Conservation (phyloP, 2,113 vertebrate genomes). For the Cyanocitta stelleri region DNA sequence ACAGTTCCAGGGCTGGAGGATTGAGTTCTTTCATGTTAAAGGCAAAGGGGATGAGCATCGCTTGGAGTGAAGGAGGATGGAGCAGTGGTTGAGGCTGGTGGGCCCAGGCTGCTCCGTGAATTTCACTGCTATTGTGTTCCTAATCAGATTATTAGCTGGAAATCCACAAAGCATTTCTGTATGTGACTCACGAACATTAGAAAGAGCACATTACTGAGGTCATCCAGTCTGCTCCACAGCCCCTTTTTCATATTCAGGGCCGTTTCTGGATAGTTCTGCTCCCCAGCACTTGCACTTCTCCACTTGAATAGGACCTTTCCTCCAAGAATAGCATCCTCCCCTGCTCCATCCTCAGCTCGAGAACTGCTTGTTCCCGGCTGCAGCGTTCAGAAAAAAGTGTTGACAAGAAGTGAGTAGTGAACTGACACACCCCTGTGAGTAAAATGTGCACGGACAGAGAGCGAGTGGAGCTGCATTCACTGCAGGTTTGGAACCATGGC, state of each 20-base stretch:
- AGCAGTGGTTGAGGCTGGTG: not conserved
- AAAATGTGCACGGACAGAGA: not conserved
- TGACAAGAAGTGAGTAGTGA: slow-evolving; percentile 4
- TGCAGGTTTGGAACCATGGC: fast-evolving
- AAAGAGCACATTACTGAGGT: slow-evolving; percentile 37
- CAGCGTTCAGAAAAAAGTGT: not conserved
- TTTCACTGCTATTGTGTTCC: slow-evolving; percentile 23
- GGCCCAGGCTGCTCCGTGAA: not conserved
- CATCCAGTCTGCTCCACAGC: not conserved
- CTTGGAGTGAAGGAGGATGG: not conserved
- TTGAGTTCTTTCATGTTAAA: not conserved
- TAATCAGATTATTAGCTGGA: slow-evolving; percentile 31
- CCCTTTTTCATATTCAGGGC: not conserved
- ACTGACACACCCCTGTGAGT: slow-evolving; percentile 9
- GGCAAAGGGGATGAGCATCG: not conserved
- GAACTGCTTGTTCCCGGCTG: slow-evolving; percentile 52
- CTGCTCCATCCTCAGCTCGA: slow-evolving; percentile 27
- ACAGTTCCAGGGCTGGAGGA: not conserved
- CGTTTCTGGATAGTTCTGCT: slow-evolving; percentile 28
- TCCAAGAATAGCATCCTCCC: slow-evolving; percentile 59
- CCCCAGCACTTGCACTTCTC: not conserved
- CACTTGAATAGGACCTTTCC: slow-evolving; percentile 39
- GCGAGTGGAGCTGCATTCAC: fast-evolving
- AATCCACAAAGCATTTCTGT: slow-evolving; percentile 26
- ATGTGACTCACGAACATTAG: slow-evolving; percentile 16